Evolutionary conservation across 2,797 vertebrate species (phyloP), one percentile per base, ranked within the genome.

Genomic region (Chiroxiphia lanceolata): DNA sequence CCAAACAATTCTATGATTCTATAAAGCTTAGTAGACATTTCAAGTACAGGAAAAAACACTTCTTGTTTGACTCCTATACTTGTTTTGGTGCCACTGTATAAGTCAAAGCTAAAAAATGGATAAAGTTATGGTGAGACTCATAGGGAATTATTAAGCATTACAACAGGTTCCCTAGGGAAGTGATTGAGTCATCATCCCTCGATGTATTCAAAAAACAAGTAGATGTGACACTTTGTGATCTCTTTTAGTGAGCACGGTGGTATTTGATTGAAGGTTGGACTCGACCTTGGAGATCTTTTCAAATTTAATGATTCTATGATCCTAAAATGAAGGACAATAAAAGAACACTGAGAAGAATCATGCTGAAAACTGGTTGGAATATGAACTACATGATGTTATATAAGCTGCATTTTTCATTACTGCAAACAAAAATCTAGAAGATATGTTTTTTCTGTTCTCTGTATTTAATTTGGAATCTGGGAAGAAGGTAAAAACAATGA

Each of bases 401-500:
- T 60, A 79, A 83, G 6, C 15, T 65, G 13, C 22, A 3, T 86
- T 90, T 69, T 90, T 68, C 54, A 76, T 69, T 45, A 60, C 19
- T 18, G 29, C 36, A 51, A 69, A 53, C 18, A 29, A 90, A 83
- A 88, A 63, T 53, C 40, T 57, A 68, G 72, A 93, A 79, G n/a
- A 36, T 40, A 38, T 0, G 0, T 5, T 72, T 87, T 63, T 92
- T 80, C 44, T 90, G 33, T 26, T 83, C 23, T 51, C 60, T 87
- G 10, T 91, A 13, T 83, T 89, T 94, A 56, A 91, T 90, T 70
- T 89, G 44, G 54, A 67, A 51, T 81, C 33, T 53, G 16, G 26
- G 36, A 33, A 83, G 67, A 90, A 88, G 33, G 36, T 33, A 93
- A 79, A 92, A 95, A 57, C n/a, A 91, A 67, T 84, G 77, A 69